Evolutionary conservation across 2,113 vertebrate genomes (phyloP).

Genomic region (Hemichromis elongatus): DNA sequence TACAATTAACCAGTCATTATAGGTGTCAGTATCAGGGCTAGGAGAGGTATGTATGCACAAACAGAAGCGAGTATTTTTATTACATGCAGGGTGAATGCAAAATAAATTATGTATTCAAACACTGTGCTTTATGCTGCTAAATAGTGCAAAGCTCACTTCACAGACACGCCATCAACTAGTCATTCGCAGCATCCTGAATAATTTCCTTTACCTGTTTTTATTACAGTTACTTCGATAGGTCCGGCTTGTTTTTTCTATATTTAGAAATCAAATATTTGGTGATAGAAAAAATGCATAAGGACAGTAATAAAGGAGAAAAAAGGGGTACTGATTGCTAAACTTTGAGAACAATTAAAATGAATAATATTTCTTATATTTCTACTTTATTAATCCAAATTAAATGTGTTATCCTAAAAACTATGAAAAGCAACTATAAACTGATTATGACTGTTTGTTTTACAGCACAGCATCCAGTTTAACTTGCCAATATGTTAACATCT

Average conservation of each 20-base stretch:
- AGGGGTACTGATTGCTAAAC: neutral
- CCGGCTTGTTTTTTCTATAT: neutral
- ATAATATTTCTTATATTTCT: neutral
- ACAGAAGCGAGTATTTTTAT: neutral
- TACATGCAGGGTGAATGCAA: neutral
- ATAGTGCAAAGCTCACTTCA: neutral
- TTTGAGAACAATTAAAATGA: neutral
- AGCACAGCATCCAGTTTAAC: neutral
- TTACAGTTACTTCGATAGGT: neutral
- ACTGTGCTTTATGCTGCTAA: neutral
- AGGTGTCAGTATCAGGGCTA: neutral
- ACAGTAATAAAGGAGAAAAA: neutral
- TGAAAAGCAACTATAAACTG: neutral
- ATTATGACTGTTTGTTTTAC: neutral
- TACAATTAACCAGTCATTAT: neutral
- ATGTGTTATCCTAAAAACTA: neutral
- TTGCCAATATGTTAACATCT: neutral
- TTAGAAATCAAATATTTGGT: neutral
- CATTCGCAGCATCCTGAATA: neutral
- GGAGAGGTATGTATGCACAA: neutral
- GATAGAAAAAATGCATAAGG: neutral
- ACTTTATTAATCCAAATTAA: neutral
- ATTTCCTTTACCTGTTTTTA: neutral
- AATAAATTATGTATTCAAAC: neutral
- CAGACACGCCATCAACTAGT: neutral